phyloP scores from a whole-genome alignment of 2,113 vertebrate genomes.

The Athene cunicularia region DNA sequence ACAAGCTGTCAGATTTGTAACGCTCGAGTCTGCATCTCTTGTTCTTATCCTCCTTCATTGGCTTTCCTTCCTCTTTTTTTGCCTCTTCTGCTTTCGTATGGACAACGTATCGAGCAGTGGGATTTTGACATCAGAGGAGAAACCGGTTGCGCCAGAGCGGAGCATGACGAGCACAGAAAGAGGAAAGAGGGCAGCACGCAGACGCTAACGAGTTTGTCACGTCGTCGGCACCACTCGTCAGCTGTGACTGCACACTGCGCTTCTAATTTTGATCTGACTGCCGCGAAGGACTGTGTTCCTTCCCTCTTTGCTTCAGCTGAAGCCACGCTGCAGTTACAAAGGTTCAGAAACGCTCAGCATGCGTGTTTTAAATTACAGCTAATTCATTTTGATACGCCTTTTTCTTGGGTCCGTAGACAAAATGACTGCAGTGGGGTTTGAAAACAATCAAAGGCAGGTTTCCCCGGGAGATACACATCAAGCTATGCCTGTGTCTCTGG shows the following conservation, averaged over 20 bases:
- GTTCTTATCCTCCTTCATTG: neutral
- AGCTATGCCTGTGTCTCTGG: neutral
- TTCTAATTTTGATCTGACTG: neutral
- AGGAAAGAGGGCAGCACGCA: neutral
- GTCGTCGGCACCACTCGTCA: neutral
- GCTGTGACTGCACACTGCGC: neutral
- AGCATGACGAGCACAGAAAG: neutral
- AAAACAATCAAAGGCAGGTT: constrained; percentile 31
- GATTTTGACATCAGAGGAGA: constrained; percentile 50
- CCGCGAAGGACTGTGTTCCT: neutral
- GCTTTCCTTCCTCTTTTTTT: constrained; percentile 30
- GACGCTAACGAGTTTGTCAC: neutral
- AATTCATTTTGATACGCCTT: neutral
- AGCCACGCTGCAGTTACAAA: neutral
- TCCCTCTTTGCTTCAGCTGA: neutral
- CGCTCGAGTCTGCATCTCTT: neutral
- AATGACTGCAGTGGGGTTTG: neutral
- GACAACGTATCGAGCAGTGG: neutral
- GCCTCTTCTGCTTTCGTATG: constrained; percentile 23
- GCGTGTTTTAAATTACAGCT: constrained; percentile 30
- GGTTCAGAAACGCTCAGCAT: neutral
- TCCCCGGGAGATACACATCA: constrained; percentile 44
- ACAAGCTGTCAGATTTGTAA: neutral
- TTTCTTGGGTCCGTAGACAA: neutral
- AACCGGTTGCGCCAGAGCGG: neutral